Evolutionary conservation across 1,140 invertebrate genomes (phyloP).

Genomic region (Drosophila pachea): DNA sequence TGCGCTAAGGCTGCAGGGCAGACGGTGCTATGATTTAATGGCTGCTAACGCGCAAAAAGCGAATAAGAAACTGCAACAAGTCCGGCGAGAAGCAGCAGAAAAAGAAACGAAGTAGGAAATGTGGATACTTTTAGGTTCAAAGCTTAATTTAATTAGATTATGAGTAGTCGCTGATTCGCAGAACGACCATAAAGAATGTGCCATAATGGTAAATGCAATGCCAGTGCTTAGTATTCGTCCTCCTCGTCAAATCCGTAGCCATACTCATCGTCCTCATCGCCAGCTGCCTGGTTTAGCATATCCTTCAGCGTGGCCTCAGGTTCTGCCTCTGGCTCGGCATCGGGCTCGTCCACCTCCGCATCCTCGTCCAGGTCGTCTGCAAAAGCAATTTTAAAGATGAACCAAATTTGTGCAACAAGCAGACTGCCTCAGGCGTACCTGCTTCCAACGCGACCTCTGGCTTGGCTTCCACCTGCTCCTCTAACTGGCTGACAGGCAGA

Average conservation of each 20-base stretch:
- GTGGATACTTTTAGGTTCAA: conserved; percentile 17
- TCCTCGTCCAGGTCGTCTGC: conserved; percentile 20
- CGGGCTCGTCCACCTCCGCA: conserved; percentile 48
- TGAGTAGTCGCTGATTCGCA: conserved; percentile 41
- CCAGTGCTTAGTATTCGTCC: conserved; percentile 53
- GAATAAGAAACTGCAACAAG: conserved; percentile 40
- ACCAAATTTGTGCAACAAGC: not conserved
- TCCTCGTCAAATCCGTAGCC: conserved; percentile 78
- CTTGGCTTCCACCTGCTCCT: conserved; percentile 26
- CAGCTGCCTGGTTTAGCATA: conserved; percentile 73
- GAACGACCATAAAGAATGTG: conserved; percentile 13
- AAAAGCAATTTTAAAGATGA: conserved; percentile 2
- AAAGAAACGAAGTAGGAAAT: not conserved
- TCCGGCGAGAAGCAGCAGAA: conserved; percentile 21
- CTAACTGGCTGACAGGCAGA: conserved; percentile 47
- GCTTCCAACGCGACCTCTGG: conserved; percentile 45
- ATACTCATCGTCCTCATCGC: conserved; percentile 71
- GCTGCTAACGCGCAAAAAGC: conserved; percentile 44
- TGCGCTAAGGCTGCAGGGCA: conserved; percentile 35
- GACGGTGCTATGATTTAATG: conserved; percentile 62
- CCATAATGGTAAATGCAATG: conserved; percentile 12
- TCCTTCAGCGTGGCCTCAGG: conserved; percentile 73
- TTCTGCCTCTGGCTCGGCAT: conserved; percentile 66
- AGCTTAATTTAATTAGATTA: conserved; percentile 59
- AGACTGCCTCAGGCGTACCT: conserved; percentile 18